Conservation (phyloP, 2,113 vertebrate genomes). For the Tricholaema leucomelas region DNA sequence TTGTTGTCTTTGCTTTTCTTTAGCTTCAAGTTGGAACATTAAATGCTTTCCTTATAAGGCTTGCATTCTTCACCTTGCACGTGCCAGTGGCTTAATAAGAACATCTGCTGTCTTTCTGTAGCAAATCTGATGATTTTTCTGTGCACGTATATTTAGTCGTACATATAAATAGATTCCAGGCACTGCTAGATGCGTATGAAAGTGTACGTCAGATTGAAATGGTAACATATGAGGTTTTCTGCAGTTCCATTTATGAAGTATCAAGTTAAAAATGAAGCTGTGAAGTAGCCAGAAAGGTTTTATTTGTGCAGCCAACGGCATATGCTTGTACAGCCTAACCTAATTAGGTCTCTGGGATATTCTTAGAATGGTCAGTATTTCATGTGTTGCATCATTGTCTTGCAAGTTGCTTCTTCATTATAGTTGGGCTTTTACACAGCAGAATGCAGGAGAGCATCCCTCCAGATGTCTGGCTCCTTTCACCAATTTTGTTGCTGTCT, state of each 20-base stretch:
- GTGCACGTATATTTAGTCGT: constrained; percentile 62
- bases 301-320: constrained; percentile 28
- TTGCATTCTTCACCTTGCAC: constrained; percentile 57
- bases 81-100: constrained; percentile 66
- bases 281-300: constrained; percentile 35
- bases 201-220: constrained; percentile 48
- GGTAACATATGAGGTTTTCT: constrained; percentile 56
- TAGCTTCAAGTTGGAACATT: constrained; percentile 28
- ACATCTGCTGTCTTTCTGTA: constrained; percentile 72
- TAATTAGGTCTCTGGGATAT: constrained; percentile 45
- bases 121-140: constrained; percentile 51
- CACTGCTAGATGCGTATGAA: constrained; percentile 40
- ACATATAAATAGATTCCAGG: constrained; percentile 51
- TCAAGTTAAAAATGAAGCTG: constrained; percentile 23
- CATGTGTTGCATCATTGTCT: background rate
- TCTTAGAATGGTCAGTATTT: constrained; percentile 45
- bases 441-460: constrained; percentile 20
- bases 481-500: constrained; percentile 60
- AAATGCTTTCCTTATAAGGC: constrained; percentile 51
- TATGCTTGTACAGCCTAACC: constrained; percentile 6
- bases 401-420: constrained; percentile 10
- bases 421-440: constrained; percentile 22
- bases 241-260: constrained; percentile 42
- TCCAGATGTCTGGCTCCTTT: constrained; percentile 72
- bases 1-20: constrained; percentile 54